These are phyloP conservation scores for Parnassius orleans DNA, from an alignment of 2,888 invertebrate species.

Conservation along the genomic window DNA sequence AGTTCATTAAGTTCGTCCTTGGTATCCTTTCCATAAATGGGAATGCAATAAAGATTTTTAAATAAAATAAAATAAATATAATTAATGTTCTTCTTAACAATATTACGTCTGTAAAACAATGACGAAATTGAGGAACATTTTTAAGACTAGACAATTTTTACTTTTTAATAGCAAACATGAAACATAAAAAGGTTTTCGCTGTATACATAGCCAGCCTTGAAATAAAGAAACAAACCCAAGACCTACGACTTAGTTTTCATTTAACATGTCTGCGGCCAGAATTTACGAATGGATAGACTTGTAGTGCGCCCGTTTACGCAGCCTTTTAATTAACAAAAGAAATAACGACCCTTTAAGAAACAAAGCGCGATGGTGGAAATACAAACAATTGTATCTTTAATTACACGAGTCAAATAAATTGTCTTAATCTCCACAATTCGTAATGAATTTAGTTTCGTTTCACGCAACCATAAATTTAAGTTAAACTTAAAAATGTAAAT, in stretches of 20 bases:
- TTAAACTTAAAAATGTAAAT: no score
- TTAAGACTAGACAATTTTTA: no score
- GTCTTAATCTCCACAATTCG: conserved; percentile 28
- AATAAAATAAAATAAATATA: no score
- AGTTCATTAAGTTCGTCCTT: no score
- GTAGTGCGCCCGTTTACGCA: conserved; percentile 2
- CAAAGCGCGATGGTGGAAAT: conserved; percentile 23
- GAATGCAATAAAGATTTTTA: no score
- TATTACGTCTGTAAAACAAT: no score
- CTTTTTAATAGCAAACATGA: not conserved
- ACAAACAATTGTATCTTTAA: conserved; percentile 47
- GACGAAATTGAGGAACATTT: no score
- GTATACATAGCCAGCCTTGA: not conserved
- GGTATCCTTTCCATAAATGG: no score
- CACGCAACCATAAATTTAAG: no score
- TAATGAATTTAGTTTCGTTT: conserved; percentile 1
- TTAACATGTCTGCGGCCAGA: conserved; percentile 15
- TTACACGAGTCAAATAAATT: conserved; percentile 55
- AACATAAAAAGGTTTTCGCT: not conserved
- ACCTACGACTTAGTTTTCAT: conserved; percentile 9
- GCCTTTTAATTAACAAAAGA: conserved; percentile 37
- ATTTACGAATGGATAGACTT: conserved; percentile 14
- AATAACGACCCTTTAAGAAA: conserved; percentile 31
- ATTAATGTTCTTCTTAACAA: no score
- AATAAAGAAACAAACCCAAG: conserved; percentile 6